Conservation (phyloP, 2,888 invertebrate genomes). For the Drosophila acutilabella region DNA sequence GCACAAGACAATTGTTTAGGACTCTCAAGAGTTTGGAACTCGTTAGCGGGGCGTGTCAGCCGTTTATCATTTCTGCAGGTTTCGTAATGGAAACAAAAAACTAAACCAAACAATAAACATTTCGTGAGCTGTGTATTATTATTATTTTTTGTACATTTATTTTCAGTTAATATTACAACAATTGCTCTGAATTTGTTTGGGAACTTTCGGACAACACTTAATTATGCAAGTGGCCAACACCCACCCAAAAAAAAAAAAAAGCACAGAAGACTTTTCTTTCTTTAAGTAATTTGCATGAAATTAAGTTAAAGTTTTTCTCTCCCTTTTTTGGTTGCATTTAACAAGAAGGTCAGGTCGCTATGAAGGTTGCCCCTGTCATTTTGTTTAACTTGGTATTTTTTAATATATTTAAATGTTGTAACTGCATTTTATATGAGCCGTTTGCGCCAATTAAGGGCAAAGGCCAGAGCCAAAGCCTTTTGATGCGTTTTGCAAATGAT, state of each 20-base stretch:
- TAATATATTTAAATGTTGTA: conserved; percentile 38
- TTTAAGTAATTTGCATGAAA: conserved; percentile 70
- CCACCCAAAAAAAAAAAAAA: conserved; percentile 27
- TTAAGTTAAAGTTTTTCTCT: conserved; percentile 40
- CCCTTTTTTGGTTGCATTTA: conserved; percentile 26
- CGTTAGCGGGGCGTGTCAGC: conserved; percentile 72
- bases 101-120: conserved; percentile 47
- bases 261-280: conserved; percentile 39
- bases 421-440: conserved; percentile 31
- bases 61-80: conserved; percentile 71
- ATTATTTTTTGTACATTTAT: conserved; percentile 12
- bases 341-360: conserved; percentile 22
- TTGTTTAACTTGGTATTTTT: background rate
- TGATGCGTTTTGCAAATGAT: conserved; percentile 43
- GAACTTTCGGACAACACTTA: conserved; percentile 65
- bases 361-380: conserved; percentile 33
- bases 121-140: conserved; percentile 42
- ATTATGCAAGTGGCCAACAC: conserved; percentile 73
- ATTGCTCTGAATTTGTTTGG: conserved; percentile 71
- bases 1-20: conserved; percentile 75
- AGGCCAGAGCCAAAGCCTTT: conserved; percentile 13
- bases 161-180: conserved; percentile 58
- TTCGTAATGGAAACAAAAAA: conserved; percentile 63
- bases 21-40: conserved; percentile 55
- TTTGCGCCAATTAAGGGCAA: conserved; percentile 32